These are phyloP conservation scores for Hepsetus odoe DNA, from an alignment of 2,113 vertebrate genomes.

Conservation along the genomic window DNA sequence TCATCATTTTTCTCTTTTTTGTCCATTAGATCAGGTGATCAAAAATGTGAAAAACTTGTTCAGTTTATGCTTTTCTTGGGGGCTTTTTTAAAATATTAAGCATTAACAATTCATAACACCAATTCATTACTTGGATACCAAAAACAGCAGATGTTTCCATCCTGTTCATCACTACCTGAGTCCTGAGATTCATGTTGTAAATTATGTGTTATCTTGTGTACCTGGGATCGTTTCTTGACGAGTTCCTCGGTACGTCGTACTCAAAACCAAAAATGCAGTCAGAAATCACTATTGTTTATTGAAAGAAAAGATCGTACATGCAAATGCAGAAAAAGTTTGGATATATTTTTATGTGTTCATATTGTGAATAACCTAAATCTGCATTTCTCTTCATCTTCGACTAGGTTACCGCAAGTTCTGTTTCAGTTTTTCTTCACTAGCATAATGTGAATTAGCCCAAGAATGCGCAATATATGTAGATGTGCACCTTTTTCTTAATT, in stretches of 20 bases:
- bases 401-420: slow-evolving; percentile 55
- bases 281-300: slow-evolving; percentile 86
- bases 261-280: slow-evolving; percentile 88
- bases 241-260: slow-evolving; percentile 83
- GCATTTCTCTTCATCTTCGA: slow-evolving; percentile 55
- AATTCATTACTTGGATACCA: slow-evolving; percentile 90
- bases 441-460: slow-evolving; percentile 89
- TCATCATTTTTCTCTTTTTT: slow-evolving; percentile 4
- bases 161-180: slow-evolving; percentile 81
- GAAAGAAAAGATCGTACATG: slow-evolving; percentile 82
- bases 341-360: slow-evolving; percentile 72
- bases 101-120: slow-evolving; percentile 76
- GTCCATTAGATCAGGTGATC: slow-evolving; percentile 33
- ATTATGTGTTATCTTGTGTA: slow-evolving; percentile 84
- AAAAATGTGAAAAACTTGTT: slow-evolving; percentile 64
- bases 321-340: slow-evolving; percentile 73
- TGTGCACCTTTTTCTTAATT: slow-evolving; percentile 82
- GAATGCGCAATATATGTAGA: slow-evolving; percentile 92
- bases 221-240: slow-evolving; percentile 83
- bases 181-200: slow-evolving; percentile 80
- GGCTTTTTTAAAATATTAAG: slow-evolving; percentile 54
- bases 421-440: slow-evolving; percentile 71
- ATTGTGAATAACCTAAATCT: slow-evolving; percentile 66
- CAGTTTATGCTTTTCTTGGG: neutral
- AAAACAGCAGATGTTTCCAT: slow-evolving; percentile 80